Conservation (phyloP, 1,140 invertebrate genomes). For the Fopius arisanus region DNA sequence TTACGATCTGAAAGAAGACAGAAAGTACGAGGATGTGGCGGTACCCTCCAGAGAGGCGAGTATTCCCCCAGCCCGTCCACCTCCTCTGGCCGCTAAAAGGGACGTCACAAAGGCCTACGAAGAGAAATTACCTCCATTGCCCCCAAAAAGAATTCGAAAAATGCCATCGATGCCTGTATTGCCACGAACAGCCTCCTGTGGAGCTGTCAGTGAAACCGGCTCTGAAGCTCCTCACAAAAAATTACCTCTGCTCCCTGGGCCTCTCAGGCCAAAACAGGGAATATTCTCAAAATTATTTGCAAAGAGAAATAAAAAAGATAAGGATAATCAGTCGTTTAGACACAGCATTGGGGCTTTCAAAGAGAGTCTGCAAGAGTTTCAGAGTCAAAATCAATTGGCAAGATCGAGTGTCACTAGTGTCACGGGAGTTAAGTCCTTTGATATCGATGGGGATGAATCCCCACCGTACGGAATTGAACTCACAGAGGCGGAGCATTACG, state of each 20-base stretch:
- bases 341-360: constrained; percentile 39
- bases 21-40: constrained; percentile 69
- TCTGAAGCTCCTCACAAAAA: constrained; percentile 53
- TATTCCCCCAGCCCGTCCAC: constrained; percentile 38
- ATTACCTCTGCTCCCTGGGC: constrained; percentile 58
- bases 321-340: constrained; percentile 41
- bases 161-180: constrained; percentile 61
- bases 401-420: constrained; percentile 41
- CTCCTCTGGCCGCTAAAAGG: constrained; percentile 53
- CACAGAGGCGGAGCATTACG: constrained; percentile 87
- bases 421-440: constrained; percentile 40
- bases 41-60: neutral
- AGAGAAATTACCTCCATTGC: constrained; percentile 76
- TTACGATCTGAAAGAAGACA: constrained; percentile 59
- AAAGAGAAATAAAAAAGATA: constrained; percentile 60
- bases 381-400: constrained; percentile 34
- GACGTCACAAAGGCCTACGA: constrained; percentile 65
- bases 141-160: constrained; percentile 80
- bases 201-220: constrained; percentile 40
- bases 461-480: constrained; percentile 67
- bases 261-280: constrained; percentile 68
- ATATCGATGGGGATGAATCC: constrained; percentile 50
- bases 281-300: constrained; percentile 75
- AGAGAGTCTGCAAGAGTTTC: constrained; percentile 25
- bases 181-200: constrained; percentile 60